A percentile compares a stretch with the other conserved stretches of the same genome.
Evolutionary conservation across 2,113 vertebrate species (phyloP).

Genomic region (Spilogale gracilis): DNA sequence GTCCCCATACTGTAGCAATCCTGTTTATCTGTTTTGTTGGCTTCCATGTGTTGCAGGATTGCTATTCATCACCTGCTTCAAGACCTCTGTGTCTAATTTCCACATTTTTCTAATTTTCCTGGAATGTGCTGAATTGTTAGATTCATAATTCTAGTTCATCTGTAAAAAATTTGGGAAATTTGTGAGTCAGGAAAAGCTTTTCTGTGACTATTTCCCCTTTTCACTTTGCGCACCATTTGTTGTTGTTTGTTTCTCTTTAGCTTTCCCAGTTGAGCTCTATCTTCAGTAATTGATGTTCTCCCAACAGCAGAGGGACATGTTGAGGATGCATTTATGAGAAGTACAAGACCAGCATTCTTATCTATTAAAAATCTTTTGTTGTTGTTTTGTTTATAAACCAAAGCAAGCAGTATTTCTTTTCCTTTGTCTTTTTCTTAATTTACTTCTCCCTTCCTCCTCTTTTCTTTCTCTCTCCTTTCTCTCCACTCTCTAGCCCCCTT

Average conservation of each 20-base stretch:
- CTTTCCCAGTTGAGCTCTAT: neutral
- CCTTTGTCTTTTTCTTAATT: neutral
- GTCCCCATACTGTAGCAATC: neutral
- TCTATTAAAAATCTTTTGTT: neutral
- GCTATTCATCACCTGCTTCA: neutral
- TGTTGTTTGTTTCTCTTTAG: neutral
- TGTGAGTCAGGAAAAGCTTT: neutral
- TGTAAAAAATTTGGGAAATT: neutral
- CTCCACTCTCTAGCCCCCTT: too few species aligned
- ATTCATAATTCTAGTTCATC: neutral
- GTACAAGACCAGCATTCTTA: neutral
- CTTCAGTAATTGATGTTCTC: neutral
- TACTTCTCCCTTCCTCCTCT: neutral
- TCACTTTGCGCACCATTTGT: neutral
- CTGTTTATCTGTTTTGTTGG: neutral
- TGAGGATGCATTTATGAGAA: neutral
- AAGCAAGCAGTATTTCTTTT: neutral
- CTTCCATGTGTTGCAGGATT: neutral
- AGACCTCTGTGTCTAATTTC: neutral
- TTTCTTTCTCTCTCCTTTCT: neutral
- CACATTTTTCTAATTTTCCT: neutral
- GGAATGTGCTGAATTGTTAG: neutral
- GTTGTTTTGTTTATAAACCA: neutral
- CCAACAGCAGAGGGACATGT: neutral
- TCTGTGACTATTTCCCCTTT: neutral